A percentile compares a stretch with the other conserved stretches of the same genome.
These are phyloP conservation scores for Lysandra coridon DNA, from an alignment of 2,888 invertebrate species.

Conservation along the genomic window DNA sequence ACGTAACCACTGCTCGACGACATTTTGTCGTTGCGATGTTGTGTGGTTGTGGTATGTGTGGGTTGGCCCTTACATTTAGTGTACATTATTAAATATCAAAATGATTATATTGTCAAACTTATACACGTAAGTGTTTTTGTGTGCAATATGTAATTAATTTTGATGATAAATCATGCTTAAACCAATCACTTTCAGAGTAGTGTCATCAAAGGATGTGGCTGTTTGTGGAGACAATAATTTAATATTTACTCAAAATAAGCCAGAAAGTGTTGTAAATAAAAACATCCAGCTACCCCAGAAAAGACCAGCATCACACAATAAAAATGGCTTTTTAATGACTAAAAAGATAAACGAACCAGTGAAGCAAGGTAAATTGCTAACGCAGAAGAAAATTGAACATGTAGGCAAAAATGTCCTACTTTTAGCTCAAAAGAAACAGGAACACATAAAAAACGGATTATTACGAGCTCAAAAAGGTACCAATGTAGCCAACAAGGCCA, in stretches of 20 bases:
- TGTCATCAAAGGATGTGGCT: conserved; percentile 67
- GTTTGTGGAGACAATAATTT: conserved; percentile 66
- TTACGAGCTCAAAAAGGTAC: neutral
- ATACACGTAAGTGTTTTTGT: no score
- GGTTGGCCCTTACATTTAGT: no score
- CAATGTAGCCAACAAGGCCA: neutral
- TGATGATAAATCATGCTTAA: neutral
- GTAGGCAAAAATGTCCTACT: conserved; percentile 9
- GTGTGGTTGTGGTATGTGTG: no score
- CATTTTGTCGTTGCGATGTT: no score
- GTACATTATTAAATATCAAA: no score
- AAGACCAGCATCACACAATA: neutral
- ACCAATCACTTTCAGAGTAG: conserved; percentile 51
- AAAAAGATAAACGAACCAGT: conserved; percentile 12
- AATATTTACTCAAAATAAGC: conserved; percentile 48
- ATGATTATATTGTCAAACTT: no score
- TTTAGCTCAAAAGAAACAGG: neutral
- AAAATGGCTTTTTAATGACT: neutral
- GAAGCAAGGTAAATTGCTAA: conserved; percentile 33
- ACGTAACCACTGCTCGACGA: no score
- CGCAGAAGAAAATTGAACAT: conserved; percentile 28
- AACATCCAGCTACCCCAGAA: conserved; percentile 38
- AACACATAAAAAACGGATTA: neutral
- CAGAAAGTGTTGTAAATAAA: conserved; percentile 40
- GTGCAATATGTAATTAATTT: no score